Evolutionary conservation across 2,113 vertebrate species (phyloP), one percentile per base, ranked within the genome.

Genomic region (Rhabdornis inornatus): DNA sequence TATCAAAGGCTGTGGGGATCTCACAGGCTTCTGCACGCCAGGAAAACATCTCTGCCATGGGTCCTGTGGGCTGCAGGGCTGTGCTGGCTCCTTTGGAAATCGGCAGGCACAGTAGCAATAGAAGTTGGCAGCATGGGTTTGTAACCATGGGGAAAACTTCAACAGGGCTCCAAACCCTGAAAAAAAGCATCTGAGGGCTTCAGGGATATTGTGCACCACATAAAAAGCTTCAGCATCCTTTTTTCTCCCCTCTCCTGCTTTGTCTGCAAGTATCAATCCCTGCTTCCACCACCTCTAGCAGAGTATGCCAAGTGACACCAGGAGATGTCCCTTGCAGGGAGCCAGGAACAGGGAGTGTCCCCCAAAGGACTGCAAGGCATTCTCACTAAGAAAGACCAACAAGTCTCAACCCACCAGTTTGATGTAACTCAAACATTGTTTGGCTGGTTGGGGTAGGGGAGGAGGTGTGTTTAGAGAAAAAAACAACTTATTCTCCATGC

Each of bases 181-280:
- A 49, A 68, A 1, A 3, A 9, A 4, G 39, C 2, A 10, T 30
- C 80, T 60, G 50, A 74, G 42, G 56, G 30, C 35, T 82, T 60
- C 11, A 25, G 33, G 59, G 53, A 52, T 21, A 19, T 69, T 44
- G 53, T 55, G 63, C 2, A 19, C 17, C 17, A 42, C 1, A 3
- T 13, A 10, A n/a, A 86, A 85, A 72, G 3, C n/a, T 18, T 37
- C 61, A 55, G 17, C 27, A 59, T 31, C 7, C 6, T 1, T 44
- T 80, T 75, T 68, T 39, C 15, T 45, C 20, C 25, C 28, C 33
- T 61, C 24, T 74, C 47, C 37, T 42, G 14, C 27, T 50, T 75
- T 79, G 12, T 15, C 28, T 0, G 0, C 18, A 30, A 83, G 35
- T 33, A 44, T 45, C 50, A 33, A 31, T 31, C 20, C 33, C 61